Percentiles rank a stretch among this genome's conserved stretches.
These are phyloP conservation scores for Solenodon paradoxus DNA, from an alignment of 2,113 vertebrate species.

Conservation along the genomic window DNA sequence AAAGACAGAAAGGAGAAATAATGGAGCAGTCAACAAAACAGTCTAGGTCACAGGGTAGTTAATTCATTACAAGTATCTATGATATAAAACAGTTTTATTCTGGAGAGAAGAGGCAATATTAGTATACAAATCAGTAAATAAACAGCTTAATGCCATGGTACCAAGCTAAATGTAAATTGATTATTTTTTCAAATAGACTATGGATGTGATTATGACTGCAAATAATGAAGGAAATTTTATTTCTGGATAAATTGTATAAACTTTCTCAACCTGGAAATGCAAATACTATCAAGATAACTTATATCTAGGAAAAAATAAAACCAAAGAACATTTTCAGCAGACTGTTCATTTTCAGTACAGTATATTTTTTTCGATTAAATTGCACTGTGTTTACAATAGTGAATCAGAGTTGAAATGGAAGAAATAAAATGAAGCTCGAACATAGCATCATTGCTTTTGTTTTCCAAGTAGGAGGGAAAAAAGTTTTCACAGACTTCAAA, in stretches of 20 bases:
- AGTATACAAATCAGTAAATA: slow-evolving; percentile 57
- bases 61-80: slow-evolving; percentile 11
- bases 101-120: neutral
- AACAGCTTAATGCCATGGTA: slow-evolving; percentile 31
- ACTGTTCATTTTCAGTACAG: neutral
- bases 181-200: slow-evolving; percentile 48
- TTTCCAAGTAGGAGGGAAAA: slow-evolving; percentile 46
- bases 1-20: neutral
- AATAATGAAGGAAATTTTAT: neutral
- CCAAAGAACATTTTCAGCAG: neutral
- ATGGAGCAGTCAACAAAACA: neutral
- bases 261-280: slow-evolving; percentile 11
- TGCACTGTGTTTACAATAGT: neutral
- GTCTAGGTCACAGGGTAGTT: neutral
- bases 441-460: neutral
- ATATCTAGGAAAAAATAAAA: neutral
- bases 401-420: slow-evolving; percentile 24
- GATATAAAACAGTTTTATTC: neutral
- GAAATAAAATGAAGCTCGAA: slow-evolving; percentile 59
- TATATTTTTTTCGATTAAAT: slow-evolving; percentile 33
- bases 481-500: slow-evolving; percentile 42
- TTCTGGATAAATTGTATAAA: slow-evolving; percentile 34
- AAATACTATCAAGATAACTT: neutral
- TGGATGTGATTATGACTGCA: slow-evolving; percentile 20
- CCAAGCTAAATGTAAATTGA: slow-evolving; percentile 47